phyloP scores from a whole-genome alignment of 2,888 invertebrate genomes.

The Dryadula phaetusa region DNA sequence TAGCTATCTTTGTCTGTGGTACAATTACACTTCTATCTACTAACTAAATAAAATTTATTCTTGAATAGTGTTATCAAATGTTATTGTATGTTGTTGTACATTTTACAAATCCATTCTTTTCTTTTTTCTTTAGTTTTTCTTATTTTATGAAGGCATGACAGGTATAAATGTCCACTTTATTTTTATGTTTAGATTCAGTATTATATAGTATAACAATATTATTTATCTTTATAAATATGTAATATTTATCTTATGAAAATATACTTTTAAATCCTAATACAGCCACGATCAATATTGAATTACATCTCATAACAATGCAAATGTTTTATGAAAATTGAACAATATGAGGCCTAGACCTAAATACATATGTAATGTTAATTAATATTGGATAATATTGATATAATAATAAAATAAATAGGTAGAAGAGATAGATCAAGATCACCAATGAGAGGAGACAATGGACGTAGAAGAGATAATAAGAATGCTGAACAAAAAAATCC shows the following conservation, averaged over 20 bases:
- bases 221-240: neutral
- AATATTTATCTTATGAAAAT: neutral
- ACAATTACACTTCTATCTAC: neutral
- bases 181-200: neutral
- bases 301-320: no score
- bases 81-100: neutral
- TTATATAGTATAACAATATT: neutral
- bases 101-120: neutral
- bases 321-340: no score
- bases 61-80: neutral
- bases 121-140: neutral
- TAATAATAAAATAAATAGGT: conserved; percentile 32
- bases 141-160: conserved; percentile 9
- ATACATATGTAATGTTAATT: no score
- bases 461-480: conserved; percentile 62
- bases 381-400: neutral
- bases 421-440: conserved; percentile 70
- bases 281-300: neutral
- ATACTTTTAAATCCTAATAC: neutral
- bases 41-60: neutral
- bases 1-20: neutral
- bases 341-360: no score
- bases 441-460: conserved; percentile 60
- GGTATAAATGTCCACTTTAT: conserved; percentile 3
- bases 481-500: conserved; percentile 52